Evolutionary conservation across 2,113 vertebrate species (phyloP).

Genomic region (Potamarius usumacintae): DNA sequence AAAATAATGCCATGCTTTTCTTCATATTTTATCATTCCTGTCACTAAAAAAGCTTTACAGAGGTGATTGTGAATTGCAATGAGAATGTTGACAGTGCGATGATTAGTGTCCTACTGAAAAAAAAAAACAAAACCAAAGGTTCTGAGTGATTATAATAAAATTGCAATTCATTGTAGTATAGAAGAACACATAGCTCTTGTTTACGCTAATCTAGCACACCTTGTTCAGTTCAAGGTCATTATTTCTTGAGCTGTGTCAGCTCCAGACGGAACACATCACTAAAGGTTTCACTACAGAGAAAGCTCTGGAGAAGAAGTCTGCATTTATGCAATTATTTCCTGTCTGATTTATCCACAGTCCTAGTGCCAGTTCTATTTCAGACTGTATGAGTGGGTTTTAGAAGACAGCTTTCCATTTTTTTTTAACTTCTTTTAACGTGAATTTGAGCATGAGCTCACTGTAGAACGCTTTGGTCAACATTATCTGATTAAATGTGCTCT

Average conservation of each 20-base stretch:
- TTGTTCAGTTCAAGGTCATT: slow-evolving; percentile 5
- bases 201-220: neutral
- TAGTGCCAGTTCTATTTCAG: neutral
- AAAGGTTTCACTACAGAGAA: neutral
- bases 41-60: neutral
- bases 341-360: neutral
- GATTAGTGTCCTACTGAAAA: neutral
- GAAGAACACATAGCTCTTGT: neutral
- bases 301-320: neutral
- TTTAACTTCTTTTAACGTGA: neutral
- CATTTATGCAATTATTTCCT: slow-evolving; percentile 4
- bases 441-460: neutral
- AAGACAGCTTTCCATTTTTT: neutral
- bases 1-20: neutral
- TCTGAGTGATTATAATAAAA: neutral
- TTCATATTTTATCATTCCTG: neutral
- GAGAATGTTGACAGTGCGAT: neutral
- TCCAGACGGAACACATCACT: neutral
- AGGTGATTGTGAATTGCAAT: neutral
- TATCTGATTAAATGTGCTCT: neutral
- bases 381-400: neutral
- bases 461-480: neutral
- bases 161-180: neutral
- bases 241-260: neutral
- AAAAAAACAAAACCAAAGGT: no score